Percentiles rank a stretch among this genome's conserved stretches.
Evolutionary conservation across 1,140 invertebrate species (phyloP).

Genomic region (Sinella curviseta): DNA sequence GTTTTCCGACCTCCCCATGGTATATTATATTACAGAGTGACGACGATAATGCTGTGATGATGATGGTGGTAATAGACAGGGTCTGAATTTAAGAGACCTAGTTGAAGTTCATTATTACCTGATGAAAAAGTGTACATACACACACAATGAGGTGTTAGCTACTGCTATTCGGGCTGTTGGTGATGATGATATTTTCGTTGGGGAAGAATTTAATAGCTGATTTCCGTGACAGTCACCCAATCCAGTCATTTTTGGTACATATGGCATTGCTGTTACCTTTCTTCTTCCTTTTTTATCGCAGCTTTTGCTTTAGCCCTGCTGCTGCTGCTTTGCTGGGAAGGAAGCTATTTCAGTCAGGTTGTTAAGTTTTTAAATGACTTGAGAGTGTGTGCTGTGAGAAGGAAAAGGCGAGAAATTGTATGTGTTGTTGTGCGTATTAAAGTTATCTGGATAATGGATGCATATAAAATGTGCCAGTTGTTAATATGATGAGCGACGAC

Average conservation of each 20-base stretch:
- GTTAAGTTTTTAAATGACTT: constrained; percentile 21
- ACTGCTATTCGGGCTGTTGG: neutral
- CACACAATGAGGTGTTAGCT: constrained; percentile 13
- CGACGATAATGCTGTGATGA: neutral
- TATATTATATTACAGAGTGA: neutral
- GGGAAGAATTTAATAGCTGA: constrained; percentile 21
- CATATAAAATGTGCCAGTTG: constrained; percentile 14
- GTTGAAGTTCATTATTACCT: neutral
- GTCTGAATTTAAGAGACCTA: neutral
- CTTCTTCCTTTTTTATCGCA: neutral
- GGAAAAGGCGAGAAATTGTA: too few species aligned
- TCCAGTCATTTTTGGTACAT: neutral
- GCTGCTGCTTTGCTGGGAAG: neutral
- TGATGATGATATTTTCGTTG: neutral
- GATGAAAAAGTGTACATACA: neutral
- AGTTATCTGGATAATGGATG: too few species aligned
- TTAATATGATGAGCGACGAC: neutral
- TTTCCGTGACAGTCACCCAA: constrained; percentile 24
- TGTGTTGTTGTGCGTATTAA: neutral
- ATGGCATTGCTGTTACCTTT: neutral
- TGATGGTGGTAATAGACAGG: neutral
- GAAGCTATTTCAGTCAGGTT: neutral
- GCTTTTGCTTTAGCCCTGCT: neutral
- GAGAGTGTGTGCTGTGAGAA: neutral
- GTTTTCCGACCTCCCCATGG: too few species aligned